Evolutionary conservation across 2,113 vertebrate species (phyloP).

Genomic region (Aldabrachelys gigantea): DNA sequence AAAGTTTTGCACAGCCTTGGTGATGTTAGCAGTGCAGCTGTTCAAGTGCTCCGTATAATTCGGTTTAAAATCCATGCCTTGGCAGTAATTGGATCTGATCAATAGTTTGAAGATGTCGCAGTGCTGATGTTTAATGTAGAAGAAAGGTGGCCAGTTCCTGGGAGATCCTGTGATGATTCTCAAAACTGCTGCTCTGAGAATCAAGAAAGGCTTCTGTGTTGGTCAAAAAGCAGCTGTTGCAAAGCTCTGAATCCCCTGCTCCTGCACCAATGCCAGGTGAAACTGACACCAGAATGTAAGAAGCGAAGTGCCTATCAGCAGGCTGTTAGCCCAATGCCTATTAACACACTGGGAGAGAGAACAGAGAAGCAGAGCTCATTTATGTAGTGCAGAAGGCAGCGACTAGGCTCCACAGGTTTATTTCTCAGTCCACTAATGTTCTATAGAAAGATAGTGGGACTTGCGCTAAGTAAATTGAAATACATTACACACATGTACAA

Average conservation of each 20-base stretch:
- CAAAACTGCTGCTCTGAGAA: no score
- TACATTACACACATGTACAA: background rate
- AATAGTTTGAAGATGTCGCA: background rate
- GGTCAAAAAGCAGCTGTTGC: background rate
- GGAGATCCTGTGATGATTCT: background rate
- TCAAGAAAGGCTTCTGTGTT: background rate
- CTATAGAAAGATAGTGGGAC: background rate
- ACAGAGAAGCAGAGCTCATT: background rate
- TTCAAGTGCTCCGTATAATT: background rate
- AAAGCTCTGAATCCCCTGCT: background rate
- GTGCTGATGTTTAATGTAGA: background rate
- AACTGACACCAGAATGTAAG: background rate
- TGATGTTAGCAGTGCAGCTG: background rate
- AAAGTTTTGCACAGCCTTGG: constrained; percentile 32
- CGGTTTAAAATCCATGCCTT: constrained; percentile 32
- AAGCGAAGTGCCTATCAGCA: background rate
- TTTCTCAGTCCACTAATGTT: background rate
- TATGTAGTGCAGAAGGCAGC: background rate
- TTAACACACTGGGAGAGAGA: background rate
- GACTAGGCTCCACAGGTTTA: background rate
- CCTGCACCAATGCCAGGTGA: background rate
- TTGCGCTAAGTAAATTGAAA: background rate
- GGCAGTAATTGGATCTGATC: background rate
- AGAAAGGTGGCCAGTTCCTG: background rate
- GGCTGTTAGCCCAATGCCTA: background rate